Evolutionary conservation across 1,140 invertebrate species (phyloP), one percentile per base, ranked within the genome.

Genomic region (Mya arenaria): DNA sequence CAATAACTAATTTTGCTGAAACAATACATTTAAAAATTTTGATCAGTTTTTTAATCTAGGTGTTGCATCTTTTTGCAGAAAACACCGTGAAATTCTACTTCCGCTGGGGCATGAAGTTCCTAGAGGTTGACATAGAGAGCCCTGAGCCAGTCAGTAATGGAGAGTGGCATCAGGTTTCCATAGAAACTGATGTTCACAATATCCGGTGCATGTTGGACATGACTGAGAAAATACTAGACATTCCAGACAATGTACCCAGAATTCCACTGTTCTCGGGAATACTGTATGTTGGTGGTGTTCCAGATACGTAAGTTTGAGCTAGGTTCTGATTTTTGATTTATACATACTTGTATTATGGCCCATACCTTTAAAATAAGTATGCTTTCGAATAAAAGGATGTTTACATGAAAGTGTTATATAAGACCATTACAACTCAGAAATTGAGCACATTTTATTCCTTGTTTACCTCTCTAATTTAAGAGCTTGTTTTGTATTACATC

Each of bases 131-230:
- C 36, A 62, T 82, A 8, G 19, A 39, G 17, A 82, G 69, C 32
- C 60, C 28, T 1, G 44, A n/a, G n/a, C 95, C 96, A 90, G 93
- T 99, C 4, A 98, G 97, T 89, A 96, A 96, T 65, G 97, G 97
- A 0, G 97, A 98, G 89, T 99, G 97, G 97, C 97, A 99, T 90
- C 97, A 98, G 93, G 96, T 98, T 84, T 97, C 84, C 68, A 85
- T 93, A 10, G 92, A 93, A 66, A 88, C 91, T 89, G 98, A 98
- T 92, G 95, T 96, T 88, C 96, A 98, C 92, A 97, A 99, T 91
- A 97, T 98, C n/a, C 93, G 97, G 73, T 97, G 98, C 90, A 97
- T 97, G 95, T 96, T 98, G 71, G 98, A 98, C 90, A 96, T 96
- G 37, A 79, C 77, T 13, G 79, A 79, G 60, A 60, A 66, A 62